Conservation (phyloP, 2,113 vertebrate genomes). For the Sturnus vulgaris region DNA sequence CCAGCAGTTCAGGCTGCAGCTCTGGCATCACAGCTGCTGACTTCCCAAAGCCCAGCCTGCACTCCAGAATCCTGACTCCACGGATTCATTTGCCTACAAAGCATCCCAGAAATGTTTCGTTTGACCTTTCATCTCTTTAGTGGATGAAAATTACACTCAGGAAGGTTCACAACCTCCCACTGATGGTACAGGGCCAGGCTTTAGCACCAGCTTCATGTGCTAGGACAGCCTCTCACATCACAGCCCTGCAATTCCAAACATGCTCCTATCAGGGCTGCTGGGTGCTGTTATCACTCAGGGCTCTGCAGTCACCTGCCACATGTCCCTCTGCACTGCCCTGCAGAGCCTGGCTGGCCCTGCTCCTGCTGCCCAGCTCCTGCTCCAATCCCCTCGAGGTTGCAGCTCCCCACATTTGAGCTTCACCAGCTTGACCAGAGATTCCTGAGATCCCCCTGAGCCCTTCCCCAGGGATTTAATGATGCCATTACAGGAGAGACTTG, state of each 20-base stretch:
- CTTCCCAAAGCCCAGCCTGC: background rate
- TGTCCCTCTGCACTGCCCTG: background rate
- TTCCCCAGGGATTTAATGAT: background rate
- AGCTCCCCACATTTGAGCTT: background rate
- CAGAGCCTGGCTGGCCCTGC: background rate
- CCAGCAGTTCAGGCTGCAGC: background rate
- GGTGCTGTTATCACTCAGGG: background rate
- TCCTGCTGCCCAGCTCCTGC: background rate
- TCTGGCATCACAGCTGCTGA: background rate
- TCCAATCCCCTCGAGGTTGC: background rate
- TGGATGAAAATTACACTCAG: background rate
- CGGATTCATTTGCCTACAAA: background rate
- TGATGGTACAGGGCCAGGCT: background rate
- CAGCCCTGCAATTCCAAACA: background rate
- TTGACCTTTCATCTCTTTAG: background rate
- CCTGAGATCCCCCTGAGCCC: background rate
- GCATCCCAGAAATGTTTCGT: background rate
- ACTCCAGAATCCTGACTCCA: background rate
- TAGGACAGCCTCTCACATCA: background rate
- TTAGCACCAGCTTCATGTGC: background rate
- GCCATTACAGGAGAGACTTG: background rate
- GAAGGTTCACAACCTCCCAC: background rate
- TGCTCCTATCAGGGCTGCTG: background rate
- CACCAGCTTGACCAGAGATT: background rate
- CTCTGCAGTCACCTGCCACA: background rate